A percentile compares a stretch with the other conserved stretches of the same genome.
Conservation (phyloP, 2,113 vertebrate species). For the Atherinomorus stipes region DNA sequence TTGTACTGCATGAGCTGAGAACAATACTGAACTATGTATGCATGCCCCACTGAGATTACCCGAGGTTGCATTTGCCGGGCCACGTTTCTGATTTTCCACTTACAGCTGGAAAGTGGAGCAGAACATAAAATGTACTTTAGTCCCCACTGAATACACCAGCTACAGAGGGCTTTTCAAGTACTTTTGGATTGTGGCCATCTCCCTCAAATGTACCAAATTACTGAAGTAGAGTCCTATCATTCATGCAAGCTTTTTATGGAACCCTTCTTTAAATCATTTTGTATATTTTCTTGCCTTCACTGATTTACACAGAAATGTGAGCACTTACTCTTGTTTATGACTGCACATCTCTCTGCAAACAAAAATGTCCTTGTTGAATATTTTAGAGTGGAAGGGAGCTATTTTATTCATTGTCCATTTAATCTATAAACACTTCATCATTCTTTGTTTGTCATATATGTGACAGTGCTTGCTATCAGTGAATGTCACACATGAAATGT, state of each 20-base stretch:
- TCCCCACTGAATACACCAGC: slow-evolving; percentile 32
- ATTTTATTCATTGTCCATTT: background rate
- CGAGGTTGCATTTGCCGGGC: slow-evolving; percentile 38
- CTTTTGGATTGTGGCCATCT: slow-evolving; percentile 26
- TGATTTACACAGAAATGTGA: too few species aligned
- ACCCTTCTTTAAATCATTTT: too few species aligned
- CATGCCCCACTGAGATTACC: slow-evolving; percentile 32
- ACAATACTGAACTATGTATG: slow-evolving; percentile 29
- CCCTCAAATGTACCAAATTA: slow-evolving; percentile 18
- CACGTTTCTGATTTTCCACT: slow-evolving; percentile 35
- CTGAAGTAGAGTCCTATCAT: background rate
- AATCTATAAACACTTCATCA: background rate
- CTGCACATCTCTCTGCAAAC: too few species aligned
- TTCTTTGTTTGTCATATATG: background rate
- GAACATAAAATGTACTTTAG: slow-evolving; percentile 42
- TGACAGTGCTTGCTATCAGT: background rate
- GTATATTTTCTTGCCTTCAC: too few species aligned
- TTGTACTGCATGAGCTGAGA: slow-evolving; percentile 11
- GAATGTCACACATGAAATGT: background rate
- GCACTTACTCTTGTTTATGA: too few species aligned
- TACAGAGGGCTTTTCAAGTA: slow-evolving; percentile 57
- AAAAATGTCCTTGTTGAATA: too few species aligned
- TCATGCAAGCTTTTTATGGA: background rate
- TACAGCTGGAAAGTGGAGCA: slow-evolving; percentile 49
- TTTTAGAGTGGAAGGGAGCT: background rate